Base-by-base conservation (phyloP, 2,888 invertebrate genomes). In the Arenicola marina region DNA sequence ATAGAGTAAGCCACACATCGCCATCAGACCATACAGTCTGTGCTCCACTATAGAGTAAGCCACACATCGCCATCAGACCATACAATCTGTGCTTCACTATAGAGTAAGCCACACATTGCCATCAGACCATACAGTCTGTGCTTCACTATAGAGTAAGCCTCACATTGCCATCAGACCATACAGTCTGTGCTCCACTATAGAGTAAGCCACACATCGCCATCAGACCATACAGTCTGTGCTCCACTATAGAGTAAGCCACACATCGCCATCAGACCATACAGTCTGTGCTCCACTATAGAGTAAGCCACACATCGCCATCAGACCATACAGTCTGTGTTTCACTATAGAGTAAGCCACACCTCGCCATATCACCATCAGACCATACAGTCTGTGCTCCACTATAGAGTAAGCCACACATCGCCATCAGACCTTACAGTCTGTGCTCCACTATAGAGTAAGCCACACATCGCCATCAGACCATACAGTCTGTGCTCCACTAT, bases 31-130 rank as follows among this genome's bases (percentile, higher is more conserved):
- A 2, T 61, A 66, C 29, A 56, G 61, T 15, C 58, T 68, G 33
- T 32, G 65, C 53, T 61, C 60, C 34, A 56, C 63, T 7, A 59
- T 68, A 11, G 65, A 63, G 68, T 68, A 61, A 51, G 63, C n/a
- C 38, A 4, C 59, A 55, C 59, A 33, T 62, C 11, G 61, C 59
- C 45, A 38, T 65, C n/a, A 21, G 62, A 32, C 68, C 68, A 2
- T 61, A 66, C 29, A 56, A 63, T 15, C 58, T 68, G 33, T 32
- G 65, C 53, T 61, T 60, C 34, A 56, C 63, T 7, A 59, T 68
- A 11, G 65, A 63, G 68, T 68, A 61, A 51, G 63, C n/a, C 38
- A 4, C 59, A 55, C 59, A 33, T 62, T 7, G 61, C 59, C 45
- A 38, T 65, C n/a, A 21, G 62, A 32, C 68, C 68, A 2, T 61